Evolutionary conservation across 2,113 vertebrate species (phyloP).

Genomic region (Cyrtonyx montezumae): DNA sequence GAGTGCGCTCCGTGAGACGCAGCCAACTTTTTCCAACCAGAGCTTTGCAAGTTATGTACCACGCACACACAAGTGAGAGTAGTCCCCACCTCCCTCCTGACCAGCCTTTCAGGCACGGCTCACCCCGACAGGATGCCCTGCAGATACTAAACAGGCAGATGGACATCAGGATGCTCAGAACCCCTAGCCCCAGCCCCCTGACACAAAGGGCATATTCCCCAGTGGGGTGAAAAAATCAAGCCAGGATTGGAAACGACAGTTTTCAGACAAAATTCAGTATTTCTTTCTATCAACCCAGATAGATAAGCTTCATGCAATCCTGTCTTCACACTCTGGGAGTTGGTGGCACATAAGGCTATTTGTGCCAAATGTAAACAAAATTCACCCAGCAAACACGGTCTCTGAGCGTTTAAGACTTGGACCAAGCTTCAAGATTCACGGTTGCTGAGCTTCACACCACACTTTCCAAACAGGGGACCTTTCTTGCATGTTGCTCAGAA

Average conservation of each 20-base stretch:
- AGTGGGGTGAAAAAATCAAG: slow-evolving; percentile 2
- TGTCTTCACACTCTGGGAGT: slow-evolving; percentile 38
- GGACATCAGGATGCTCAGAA: not conserved
- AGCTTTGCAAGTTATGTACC: not conserved
- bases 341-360: slow-evolving; percentile 12
- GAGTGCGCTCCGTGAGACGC: not conserved
- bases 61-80: not conserved
- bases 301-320: slow-evolving; percentile 49
- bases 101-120: not conserved
- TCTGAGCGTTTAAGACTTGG: slow-evolving; percentile 65
- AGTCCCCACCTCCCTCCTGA: not conserved
- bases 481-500: slow-evolving; percentile 72
- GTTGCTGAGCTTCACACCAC: slow-evolving; percentile 62
- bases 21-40: not conserved
- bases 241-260: not conserved
- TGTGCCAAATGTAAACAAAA: slow-evolving; percentile 75
- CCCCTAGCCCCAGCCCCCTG: too few relatives aligned
- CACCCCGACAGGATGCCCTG: not conserved
- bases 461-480: slow-evolving; percentile 76
- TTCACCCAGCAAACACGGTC: slow-evolving; percentile 64
- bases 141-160: not conserved
- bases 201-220: not conserved
- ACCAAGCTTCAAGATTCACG: slow-evolving; percentile 67
- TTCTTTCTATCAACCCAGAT: slow-evolving; percentile 32
- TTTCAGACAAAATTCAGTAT: slow-evolving; percentile 16